Percentiles rank a stretch among this genome's conserved stretches.
These are phyloP conservation scores for Limosa lapponica DNA, from an alignment of 2,797 vertebrate species.

Conservation along the genomic window DNA sequence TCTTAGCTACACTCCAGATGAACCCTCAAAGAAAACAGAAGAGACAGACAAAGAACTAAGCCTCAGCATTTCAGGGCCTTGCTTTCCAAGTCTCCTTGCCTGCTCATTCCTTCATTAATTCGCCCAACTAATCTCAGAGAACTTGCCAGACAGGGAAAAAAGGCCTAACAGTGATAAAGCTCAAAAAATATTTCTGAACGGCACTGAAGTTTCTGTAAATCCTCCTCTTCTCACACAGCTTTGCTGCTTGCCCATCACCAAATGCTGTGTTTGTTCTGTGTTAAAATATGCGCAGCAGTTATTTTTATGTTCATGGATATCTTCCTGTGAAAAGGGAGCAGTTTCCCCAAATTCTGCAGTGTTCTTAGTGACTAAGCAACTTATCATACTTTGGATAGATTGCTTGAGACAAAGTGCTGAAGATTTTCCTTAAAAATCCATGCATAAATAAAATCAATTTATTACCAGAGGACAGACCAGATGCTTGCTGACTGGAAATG, in stretches of 20 bases:
- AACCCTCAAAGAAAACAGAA: not conserved
- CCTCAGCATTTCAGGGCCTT: not conserved
- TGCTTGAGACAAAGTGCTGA: not conserved
- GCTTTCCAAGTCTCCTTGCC: not conserved
- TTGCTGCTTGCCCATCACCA: not conserved
- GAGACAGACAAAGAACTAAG: not conserved
- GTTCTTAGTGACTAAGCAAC: conserved; percentile 13
- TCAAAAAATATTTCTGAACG: not conserved
- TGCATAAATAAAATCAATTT: conserved; percentile 15
- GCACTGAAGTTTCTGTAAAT: not conserved
- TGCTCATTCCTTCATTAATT: not conserved
- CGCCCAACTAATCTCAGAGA: not conserved
- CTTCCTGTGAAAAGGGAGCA: not conserved
- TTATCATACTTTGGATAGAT: not conserved
- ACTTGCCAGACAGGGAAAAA: not conserved
- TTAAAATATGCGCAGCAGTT: not conserved
- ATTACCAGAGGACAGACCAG: conserved; percentile 37
- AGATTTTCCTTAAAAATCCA: conserved; percentile 33
- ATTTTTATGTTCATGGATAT: not conserved
- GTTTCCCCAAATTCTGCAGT: not conserved
- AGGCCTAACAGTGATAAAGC: not conserved
- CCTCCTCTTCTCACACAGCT: not conserved
- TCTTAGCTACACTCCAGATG: not conserved
- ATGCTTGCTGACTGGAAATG: conserved; percentile 45
- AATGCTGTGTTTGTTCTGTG: not conserved